A percentile compares a stretch with the other conserved stretches of the same genome.
phyloP scores from a whole-genome alignment of 2,888 invertebrate species.

The Synanthedon vespiformis region DNA sequence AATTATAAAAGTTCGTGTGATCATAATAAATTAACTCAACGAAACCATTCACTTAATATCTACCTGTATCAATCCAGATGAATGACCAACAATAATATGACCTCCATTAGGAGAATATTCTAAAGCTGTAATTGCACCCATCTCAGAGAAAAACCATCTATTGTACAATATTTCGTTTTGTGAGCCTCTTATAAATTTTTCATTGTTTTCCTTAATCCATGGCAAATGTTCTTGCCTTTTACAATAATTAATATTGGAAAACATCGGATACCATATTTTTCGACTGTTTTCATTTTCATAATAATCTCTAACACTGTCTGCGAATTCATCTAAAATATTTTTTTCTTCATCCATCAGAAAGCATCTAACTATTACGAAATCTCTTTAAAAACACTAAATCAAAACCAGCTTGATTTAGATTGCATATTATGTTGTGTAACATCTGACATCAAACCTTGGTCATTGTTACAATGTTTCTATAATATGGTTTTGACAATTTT shows the following conservation, averaged over 20 bases:
- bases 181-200: conserved; percentile 31
- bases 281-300: conserved; percentile 30
- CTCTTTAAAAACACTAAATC: not conserved
- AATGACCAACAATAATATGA: conserved; percentile 52
- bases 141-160: conserved; percentile 41
- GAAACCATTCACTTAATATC: not conserved
- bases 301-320: conserved; percentile 18
- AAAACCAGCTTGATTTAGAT: conserved; percentile 14
- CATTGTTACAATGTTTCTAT: no score
- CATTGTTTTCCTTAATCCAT: conserved; percentile 35
- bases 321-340: conserved; percentile 25
- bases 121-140: conserved; percentile 41
- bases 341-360: conserved; percentile 17
- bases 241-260: conserved; percentile 12
- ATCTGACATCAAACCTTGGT: no score
- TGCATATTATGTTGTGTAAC: no score
- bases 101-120: conserved; percentile 52
- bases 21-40: no score
- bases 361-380: no score
- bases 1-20: no score
- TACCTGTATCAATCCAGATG: conserved; percentile 66
- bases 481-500: no score
- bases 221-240: conserved; percentile 11
- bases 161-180: conserved; percentile 32
- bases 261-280: conserved; percentile 44